Conservation (phyloP, 2,113 vertebrate species). For the Alces alces region DNA sequence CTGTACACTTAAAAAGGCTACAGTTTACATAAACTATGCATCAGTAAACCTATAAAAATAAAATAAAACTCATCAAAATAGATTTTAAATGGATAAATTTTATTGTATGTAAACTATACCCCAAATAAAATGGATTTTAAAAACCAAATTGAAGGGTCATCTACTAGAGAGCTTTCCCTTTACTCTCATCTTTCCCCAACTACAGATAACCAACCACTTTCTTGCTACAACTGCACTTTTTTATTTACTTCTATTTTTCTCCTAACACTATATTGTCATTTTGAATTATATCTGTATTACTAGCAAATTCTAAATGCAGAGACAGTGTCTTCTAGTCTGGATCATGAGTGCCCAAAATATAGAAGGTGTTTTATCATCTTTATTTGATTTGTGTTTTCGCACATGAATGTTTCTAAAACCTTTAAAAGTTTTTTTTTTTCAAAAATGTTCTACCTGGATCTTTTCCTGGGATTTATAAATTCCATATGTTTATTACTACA, state of each 20-base stretch:
- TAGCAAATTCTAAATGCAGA: background rate
- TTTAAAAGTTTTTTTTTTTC: background rate
- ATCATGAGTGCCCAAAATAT: background rate
- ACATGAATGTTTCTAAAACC: background rate
- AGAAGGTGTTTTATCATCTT: background rate
- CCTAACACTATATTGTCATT: background rate
- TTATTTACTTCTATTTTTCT: background rate
- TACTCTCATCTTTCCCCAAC: background rate
- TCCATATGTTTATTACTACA: background rate
- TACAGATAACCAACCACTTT: background rate
- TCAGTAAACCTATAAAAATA: background rate
- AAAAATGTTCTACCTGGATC: background rate
- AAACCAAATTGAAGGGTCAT: background rate
- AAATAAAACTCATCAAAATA: background rate
- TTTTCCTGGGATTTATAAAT: background rate
- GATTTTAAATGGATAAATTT: background rate
- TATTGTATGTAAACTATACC: background rate
- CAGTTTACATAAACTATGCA: background rate
- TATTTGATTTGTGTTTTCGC: background rate
- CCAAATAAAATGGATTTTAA: background rate
- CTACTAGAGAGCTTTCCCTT: background rate
- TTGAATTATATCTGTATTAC: background rate
- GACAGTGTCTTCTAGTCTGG: background rate
- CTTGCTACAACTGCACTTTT: background rate
- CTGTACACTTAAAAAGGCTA: background rate